Evolutionary conservation across 1,140 invertebrate species (phyloP).

Genomic region (Euschistus heros): DNA sequence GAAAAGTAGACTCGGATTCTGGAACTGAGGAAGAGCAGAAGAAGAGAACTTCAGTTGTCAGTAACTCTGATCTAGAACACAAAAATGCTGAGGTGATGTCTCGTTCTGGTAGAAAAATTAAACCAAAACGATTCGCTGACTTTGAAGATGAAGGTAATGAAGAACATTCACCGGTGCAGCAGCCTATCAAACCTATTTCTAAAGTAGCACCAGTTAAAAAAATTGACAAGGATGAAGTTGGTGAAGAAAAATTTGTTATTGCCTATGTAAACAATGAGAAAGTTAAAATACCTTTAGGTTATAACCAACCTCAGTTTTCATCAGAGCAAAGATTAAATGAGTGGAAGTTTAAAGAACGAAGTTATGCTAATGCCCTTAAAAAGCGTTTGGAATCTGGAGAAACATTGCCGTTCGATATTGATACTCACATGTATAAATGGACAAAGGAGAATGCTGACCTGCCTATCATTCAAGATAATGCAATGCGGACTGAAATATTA

Average conservation of each 20-base stretch:
- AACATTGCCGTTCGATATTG: constrained; percentile 44
- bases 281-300: constrained; percentile 46
- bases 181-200: background rate
- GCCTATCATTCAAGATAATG: constrained; percentile 12
- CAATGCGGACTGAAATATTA: constrained; percentile 27
- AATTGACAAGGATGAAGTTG: background rate
- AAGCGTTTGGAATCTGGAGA: constrained; percentile 47
- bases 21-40: background rate
- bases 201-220: constrained; percentile 6
- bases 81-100: constrained; percentile 45
- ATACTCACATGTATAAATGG: constrained; percentile 41
- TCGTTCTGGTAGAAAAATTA: constrained; percentile 62
- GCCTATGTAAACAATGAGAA: constrained; percentile 40
- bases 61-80: constrained; percentile 6
- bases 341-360: constrained; percentile 47
- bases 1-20: constrained; percentile 4
- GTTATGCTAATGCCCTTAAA: constrained; percentile 47
- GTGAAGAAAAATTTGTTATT: constrained; percentile 7
- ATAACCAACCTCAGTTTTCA: constrained; percentile 39
- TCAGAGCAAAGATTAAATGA: constrained; percentile 40
- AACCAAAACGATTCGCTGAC: constrained; percentile 44
- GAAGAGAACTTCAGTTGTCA: background rate
- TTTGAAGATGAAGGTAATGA: constrained; percentile 20
- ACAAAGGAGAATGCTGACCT: constrained; percentile 35
- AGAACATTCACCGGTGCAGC: background rate